Percentiles rank a stretch among this genome's conserved stretches.
Evolutionary conservation across 2,797 vertebrate species (phyloP).

Genomic region (Periparus ater): DNA sequence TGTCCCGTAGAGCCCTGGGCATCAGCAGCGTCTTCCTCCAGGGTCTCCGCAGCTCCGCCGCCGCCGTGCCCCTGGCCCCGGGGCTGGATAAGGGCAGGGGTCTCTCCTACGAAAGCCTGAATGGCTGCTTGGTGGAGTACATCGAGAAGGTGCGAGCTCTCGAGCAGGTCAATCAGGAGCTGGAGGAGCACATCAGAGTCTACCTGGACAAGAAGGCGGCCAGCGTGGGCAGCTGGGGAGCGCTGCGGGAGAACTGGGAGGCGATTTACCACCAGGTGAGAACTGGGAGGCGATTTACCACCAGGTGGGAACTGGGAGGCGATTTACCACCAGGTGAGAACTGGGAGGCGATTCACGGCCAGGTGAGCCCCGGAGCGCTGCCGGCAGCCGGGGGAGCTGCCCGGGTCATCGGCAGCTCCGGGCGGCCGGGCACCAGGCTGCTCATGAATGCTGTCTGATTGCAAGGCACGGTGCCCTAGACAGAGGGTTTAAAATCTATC

Average conservation of each 20-base stretch:
- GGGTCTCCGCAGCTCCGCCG: conserved; percentile 84
- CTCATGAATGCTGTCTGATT: background rate
- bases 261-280: conserved; percentile 89
- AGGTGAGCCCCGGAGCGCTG: conserved; percentile 65
- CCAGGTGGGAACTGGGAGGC: conserved; percentile 88
- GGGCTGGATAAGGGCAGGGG: conserved; percentile 68
- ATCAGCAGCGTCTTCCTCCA: conserved; percentile 95
- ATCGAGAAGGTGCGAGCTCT: conserved; percentile 89
- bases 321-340: conserved; percentile 85
- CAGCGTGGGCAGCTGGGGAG: conserved; percentile 81
- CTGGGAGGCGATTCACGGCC: conserved; percentile 89
- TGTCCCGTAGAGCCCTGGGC: conserved; percentile 89
- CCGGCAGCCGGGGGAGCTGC: background rate
- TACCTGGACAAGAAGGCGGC: conserved; percentile 86
- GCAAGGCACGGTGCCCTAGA: background rate
- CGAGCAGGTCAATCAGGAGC: conserved; percentile 89
- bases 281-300: conserved; percentile 90
- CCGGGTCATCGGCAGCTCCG: background rate
- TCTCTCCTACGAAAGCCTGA: conserved; percentile 77
- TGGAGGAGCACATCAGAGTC: conserved; percentile 88
- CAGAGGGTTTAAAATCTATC: background rate
- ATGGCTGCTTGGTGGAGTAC: conserved; percentile 88
- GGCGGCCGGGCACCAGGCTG: background rate
- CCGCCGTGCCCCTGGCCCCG: conserved; percentile 70
- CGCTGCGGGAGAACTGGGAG: conserved; percentile 87